phyloP scores from a whole-genome alignment of 2,888 invertebrate genomes.

The Sabatieria punctata region DNA sequence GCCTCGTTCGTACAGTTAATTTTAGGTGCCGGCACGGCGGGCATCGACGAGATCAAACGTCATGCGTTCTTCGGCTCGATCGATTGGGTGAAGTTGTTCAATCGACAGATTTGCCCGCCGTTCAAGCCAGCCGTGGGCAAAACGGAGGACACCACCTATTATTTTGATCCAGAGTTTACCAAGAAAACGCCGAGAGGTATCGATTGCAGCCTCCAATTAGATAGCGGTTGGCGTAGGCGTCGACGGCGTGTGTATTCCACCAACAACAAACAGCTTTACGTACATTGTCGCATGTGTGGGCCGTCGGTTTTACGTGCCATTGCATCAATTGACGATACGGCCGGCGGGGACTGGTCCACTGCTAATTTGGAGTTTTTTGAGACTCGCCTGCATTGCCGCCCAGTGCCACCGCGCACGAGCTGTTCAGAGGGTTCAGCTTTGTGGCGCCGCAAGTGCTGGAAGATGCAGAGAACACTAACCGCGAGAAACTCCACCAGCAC shows the following conservation, averaged over 20 bases:
- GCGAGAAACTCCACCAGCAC: neutral
- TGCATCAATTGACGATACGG: too few species aligned
- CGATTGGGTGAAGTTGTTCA: slow-evolving; percentile 70
- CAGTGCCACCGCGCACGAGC: slow-evolving; percentile 90
- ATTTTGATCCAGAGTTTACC: slow-evolving; percentile 96
- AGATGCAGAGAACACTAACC: slow-evolving; percentile 31
- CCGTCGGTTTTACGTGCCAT: too few species aligned
- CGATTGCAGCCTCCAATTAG: too few species aligned
- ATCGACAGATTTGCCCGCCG: slow-evolving; percentile 72
- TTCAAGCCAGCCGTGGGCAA: slow-evolving; percentile 89
- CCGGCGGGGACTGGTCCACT: neutral
- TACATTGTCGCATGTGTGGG: too few species aligned
- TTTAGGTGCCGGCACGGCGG: slow-evolving; percentile 38
- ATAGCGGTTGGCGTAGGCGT: too few species aligned
- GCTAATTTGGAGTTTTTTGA: slow-evolving; percentile 27
- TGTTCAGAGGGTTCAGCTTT: slow-evolving; percentile 94
- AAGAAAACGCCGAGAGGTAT: slow-evolving; percentile 80
- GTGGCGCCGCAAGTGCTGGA: slow-evolving; percentile 77
- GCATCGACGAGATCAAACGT: slow-evolving; percentile 63
- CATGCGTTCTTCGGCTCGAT: slow-evolving; percentile 88
- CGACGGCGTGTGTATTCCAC: too few species aligned
- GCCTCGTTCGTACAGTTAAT: slow-evolving; percentile 5
- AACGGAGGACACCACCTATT: slow-evolving; percentile 75
- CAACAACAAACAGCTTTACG: too few species aligned
- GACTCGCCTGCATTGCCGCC: slow-evolving; percentile 96